Conservation (phyloP, 2,113 vertebrate species). For the Arizona elegans region DNA sequence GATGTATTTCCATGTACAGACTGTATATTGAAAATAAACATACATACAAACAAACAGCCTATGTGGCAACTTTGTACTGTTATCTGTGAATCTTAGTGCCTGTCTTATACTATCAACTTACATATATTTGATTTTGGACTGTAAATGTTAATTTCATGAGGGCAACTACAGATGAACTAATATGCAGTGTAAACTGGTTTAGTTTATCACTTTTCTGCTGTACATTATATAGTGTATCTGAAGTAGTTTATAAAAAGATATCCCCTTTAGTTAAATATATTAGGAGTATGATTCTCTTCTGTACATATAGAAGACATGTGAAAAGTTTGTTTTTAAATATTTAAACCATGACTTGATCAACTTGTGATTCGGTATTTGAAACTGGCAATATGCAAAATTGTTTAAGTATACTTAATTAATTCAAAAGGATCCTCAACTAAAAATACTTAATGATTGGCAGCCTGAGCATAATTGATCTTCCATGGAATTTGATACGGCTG, state of each 20-base stretch:
- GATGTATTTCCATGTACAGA: slow-evolving; percentile 54
- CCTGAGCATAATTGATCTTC: neutral
- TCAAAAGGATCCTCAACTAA: neutral
- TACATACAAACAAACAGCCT: neutral
- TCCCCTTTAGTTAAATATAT: neutral
- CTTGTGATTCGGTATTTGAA: neutral
- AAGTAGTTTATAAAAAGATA: neutral
- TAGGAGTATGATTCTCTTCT: neutral
- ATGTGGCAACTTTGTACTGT: neutral
- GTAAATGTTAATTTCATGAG: neutral
- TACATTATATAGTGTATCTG: neutral
- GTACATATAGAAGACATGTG: neutral
- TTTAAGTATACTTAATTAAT: neutral
- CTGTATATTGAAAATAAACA: neutral
- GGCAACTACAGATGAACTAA: neutral
- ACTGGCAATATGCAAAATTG: neutral
- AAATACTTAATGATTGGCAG: neutral
- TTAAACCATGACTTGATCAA: neutral
- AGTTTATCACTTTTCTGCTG: neutral
- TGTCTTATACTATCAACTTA: slow-evolving; percentile 21
- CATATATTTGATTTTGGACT: slow-evolving; percentile 14
- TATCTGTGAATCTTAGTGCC: neutral
- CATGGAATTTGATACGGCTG: neutral
- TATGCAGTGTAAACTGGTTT: neutral
- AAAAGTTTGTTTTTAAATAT: neutral